These are phyloP conservation scores for Apamea sordens DNA, from an alignment of 2,888 invertebrate species.

Conservation along the genomic window DNA sequence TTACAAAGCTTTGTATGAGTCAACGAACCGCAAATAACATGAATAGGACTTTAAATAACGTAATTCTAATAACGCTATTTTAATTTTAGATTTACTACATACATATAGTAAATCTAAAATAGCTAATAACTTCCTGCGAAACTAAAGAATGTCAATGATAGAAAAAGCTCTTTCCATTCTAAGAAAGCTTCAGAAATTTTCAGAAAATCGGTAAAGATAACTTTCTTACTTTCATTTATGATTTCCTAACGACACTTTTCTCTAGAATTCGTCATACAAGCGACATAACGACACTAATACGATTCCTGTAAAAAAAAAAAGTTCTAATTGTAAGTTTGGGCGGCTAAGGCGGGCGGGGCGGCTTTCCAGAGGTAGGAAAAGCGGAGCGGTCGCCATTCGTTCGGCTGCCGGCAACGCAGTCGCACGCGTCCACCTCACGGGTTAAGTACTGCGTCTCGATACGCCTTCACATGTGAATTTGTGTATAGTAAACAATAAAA, in stretches of 20 bases:
- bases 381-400: conserved; percentile 74
- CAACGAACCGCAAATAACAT: conserved; percentile 11
- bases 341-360: conserved; percentile 79
- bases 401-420: conserved; percentile 75
- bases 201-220: conserved; percentile 27
- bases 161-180: conserved; percentile 35
- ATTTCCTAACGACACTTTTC: conserved; percentile 55
- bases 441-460: conserved; percentile 26
- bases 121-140: conserved; percentile 47
- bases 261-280: conserved; percentile 64
- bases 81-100: conserved; percentile 44
- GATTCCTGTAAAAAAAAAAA: conserved; percentile 76
- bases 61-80: conserved; percentile 20
- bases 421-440: conserved; percentile 75
- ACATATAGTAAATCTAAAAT: conserved; percentile 52
- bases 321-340: conserved; percentile 79
- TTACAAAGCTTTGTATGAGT: conserved; percentile 16
- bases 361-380: conserved; percentile 82
- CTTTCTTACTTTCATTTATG: conserved; percentile 42
- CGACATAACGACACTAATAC: conserved; percentile 74
- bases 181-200: conserved; percentile 27
- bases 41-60: conserved; percentile 7
- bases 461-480: conserved; percentile 55
- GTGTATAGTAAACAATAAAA: conserved; percentile 51
- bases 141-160: conserved; percentile 45